phyloP scores from a whole-genome alignment of 2,888 invertebrate species.

The Pterostichus madidus region DNA sequence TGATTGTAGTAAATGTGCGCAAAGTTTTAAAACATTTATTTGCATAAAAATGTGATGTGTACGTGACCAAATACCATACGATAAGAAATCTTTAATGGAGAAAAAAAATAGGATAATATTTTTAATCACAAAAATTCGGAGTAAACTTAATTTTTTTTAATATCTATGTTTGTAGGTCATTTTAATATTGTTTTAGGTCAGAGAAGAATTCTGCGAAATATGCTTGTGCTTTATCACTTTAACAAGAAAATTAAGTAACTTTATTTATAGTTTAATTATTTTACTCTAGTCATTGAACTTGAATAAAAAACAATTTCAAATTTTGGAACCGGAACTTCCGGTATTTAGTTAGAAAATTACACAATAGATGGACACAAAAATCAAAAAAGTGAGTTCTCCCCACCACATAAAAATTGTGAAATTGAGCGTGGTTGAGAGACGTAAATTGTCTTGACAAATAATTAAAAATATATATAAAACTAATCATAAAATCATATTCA shows the following conservation, averaged over 20 bases:
- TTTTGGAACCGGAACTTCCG: neutral
- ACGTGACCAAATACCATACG: neutral
- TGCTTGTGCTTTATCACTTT: neutral
- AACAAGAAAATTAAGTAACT: neutral
- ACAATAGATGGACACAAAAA: neutral
- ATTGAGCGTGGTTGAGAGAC: neutral
- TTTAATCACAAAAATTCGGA: neutral
- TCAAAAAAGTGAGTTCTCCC: neutral
- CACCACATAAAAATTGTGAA: neutral
- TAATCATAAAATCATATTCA: conserved; percentile 8
- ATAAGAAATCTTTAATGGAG: neutral
- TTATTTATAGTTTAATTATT: neutral
- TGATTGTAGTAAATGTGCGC: no score
- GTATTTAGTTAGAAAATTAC: neutral
- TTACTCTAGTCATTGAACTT: neutral
- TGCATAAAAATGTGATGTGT: neutral
- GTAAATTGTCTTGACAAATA: no score
- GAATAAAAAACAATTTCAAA: no score
- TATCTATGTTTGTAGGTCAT: conserved; percentile 15
- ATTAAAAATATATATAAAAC: conserved; percentile 6
- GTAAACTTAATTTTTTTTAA: no score
- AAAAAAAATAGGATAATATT: neutral
- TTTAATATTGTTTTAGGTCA: conserved; percentile 27
- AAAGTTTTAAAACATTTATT: neutral
- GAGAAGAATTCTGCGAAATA: conserved; percentile 11